Conservation (phyloP, 2,888 invertebrate genomes). For the Rhynchonema sp. region DNA sequence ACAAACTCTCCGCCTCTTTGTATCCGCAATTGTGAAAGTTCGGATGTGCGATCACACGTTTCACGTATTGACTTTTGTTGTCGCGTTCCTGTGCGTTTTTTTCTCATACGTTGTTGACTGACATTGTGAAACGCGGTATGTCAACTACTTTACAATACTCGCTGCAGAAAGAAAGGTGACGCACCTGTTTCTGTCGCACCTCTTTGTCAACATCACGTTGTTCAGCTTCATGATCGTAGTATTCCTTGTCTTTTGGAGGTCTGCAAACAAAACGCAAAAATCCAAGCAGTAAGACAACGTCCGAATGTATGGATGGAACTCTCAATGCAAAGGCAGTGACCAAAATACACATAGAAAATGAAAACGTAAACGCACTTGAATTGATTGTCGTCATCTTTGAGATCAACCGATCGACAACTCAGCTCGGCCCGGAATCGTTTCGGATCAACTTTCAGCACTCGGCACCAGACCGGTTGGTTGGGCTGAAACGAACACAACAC, state of each 20-base stretch:
- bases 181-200: slow-evolving; percentile 46
- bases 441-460: slow-evolving; percentile 74
- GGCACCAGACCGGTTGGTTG: slow-evolving; percentile 38
- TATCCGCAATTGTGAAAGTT: slow-evolving; percentile 89
- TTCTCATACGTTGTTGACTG: too few species aligned
- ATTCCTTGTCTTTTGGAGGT: slow-evolving; percentile 38
- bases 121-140: too few species aligned
- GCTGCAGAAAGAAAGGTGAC: too few species aligned
- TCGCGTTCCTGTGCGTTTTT: too few species aligned
- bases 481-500: slow-evolving; percentile 4
- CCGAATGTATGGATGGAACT: neutral
- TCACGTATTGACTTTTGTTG: neutral
- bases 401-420: slow-evolving; percentile 74
- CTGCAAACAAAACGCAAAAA: neutral
- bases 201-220: slow-evolving; percentile 55
- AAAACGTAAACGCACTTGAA: slow-evolving; percentile 44
- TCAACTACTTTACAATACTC: too few species aligned
- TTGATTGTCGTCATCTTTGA: slow-evolving; percentile 67
- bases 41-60: slow-evolving; percentile 83
- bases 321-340: neutral
- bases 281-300: slow-evolving; percentile 10
- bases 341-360: neutral
- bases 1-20: slow-evolving; percentile 69
- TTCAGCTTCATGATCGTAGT: slow-evolving; percentile 65
- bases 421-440: slow-evolving; percentile 64